These are phyloP conservation scores for Papilio protenor DNA, from an alignment of 2,888 invertebrate genomes.

Conservation along the genomic window DNA sequence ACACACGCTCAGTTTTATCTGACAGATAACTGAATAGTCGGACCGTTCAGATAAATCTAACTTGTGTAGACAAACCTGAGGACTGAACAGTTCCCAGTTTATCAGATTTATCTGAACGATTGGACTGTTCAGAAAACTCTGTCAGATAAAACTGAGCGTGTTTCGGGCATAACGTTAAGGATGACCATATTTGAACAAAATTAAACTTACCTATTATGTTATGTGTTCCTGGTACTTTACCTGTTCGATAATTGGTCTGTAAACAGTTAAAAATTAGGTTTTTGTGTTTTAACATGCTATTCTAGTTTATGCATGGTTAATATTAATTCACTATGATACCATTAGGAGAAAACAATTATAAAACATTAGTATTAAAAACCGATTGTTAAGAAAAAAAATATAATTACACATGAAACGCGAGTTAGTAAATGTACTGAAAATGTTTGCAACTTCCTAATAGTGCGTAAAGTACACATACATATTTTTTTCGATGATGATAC, in stretches of 20 bases:
- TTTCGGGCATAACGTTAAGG: not conserved
- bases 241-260: constrained; percentile 4
- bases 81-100: too few species aligned
- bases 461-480: too few species aligned
- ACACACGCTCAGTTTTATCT: too few species aligned
- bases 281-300: not conserved
- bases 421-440: not conserved
- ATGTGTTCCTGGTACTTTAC: constrained; percentile 16
- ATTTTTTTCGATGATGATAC: too few species aligned
- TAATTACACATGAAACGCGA: not conserved
- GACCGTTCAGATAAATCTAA: too few species aligned
- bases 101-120: too few species aligned
- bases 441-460: too few species aligned
- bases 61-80: too few species aligned
- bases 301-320: not conserved
- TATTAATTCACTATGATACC: not conserved
- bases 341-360: not conserved
- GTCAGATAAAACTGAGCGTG: too few species aligned
- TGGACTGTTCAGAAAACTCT: too few species aligned
- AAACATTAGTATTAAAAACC: not conserved
- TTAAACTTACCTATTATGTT: constrained; percentile 3
- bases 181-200: constrained; percentile 2
- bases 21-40: too few species aligned
- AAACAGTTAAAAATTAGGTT: not conserved
- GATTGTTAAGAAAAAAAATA: not conserved